A percentile compares a stretch with the other conserved stretches of the same genome.
phyloP scores from a whole-genome alignment of 1,140 invertebrate genomes.

The Drosophila funebris region DNA sequence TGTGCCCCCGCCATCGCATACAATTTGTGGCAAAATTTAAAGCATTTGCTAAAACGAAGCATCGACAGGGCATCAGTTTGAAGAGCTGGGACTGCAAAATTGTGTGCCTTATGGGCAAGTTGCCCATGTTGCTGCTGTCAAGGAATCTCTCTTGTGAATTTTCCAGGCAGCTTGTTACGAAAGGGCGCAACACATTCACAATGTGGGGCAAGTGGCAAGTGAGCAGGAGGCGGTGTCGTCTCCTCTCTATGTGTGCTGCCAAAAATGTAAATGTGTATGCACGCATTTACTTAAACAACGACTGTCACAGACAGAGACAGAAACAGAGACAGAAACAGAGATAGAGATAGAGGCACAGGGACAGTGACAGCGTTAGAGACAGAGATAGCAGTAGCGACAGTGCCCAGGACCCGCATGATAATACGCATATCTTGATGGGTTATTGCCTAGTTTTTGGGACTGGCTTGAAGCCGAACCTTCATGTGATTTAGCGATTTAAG shows the following conservation, averaged over 20 bases:
- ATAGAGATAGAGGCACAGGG: background rate
- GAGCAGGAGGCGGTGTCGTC: background rate
- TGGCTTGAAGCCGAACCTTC: slow-evolving; percentile 36
- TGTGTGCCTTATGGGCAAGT: slow-evolving; percentile 48
- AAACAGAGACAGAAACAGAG: background rate
- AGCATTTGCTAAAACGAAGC: slow-evolving; percentile 48
- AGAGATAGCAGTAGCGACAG: slow-evolving; percentile 1
- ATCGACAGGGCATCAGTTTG: slow-evolving; percentile 20
- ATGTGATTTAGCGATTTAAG: slow-evolving; percentile 33
- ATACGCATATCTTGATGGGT: slow-evolving; percentile 72
- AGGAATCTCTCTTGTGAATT: slow-evolving; percentile 66
- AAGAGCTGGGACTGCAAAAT: background rate
- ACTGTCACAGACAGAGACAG: slow-evolving; percentile 21
- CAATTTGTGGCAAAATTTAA: slow-evolving; percentile 58
- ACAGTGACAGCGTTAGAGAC: too few relatives aligned
- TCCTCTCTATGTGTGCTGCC: background rate
- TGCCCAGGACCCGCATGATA: slow-evolving; percentile 57
- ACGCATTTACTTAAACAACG: slow-evolving; percentile 48
- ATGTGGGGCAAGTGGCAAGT: slow-evolving; percentile 4
- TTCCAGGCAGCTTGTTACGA: slow-evolving; percentile 61
- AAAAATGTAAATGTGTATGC: slow-evolving; percentile 42
- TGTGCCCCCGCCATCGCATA: background rate
- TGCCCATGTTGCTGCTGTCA: slow-evolving; percentile 28
- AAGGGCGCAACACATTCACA: slow-evolving; percentile 35
- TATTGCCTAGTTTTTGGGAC: slow-evolving; percentile 70